phyloP scores from a whole-genome alignment of 2,113 vertebrate genomes.

The Phainopepla nitens region DNA sequence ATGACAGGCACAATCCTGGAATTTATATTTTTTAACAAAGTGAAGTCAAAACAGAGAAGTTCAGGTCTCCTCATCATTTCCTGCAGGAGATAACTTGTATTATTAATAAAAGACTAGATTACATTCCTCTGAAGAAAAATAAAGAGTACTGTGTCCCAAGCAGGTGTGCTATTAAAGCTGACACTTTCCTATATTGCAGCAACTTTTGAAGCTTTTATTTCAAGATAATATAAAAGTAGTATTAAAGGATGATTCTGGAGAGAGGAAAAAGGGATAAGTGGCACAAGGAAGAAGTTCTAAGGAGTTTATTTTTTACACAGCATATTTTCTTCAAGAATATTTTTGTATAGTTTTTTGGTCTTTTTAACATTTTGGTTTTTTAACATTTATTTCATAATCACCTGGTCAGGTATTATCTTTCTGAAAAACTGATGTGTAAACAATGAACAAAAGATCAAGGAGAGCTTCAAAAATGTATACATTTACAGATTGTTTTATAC shows the following conservation, averaged over 20 bases:
- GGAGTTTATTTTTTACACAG: neutral
- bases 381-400: neutral
- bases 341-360: neutral
- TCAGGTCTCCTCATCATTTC: neutral
- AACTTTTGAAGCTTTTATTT: neutral
- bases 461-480: neutral
- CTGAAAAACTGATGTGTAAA: neutral
- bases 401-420: neutral
- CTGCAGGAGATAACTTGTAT: neutral
- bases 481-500: neutral
- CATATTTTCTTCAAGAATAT: neutral
- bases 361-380: neutral
- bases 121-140: neutral
- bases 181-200: neutral
- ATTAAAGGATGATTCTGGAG: neutral
- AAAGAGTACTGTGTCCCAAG: neutral
- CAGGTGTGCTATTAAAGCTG: neutral
- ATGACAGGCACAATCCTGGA: neutral
- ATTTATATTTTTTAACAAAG: neutral
- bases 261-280: neutral
- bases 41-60: neutral
- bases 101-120: slow-evolving; percentile 4
- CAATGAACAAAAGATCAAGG: neutral
- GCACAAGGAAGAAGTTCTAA: neutral
- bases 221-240: neutral